These are phyloP conservation scores for Lophotriccus pileatus DNA, from an alignment of 2,797 vertebrate genomes.

Conservation along the genomic window DNA sequence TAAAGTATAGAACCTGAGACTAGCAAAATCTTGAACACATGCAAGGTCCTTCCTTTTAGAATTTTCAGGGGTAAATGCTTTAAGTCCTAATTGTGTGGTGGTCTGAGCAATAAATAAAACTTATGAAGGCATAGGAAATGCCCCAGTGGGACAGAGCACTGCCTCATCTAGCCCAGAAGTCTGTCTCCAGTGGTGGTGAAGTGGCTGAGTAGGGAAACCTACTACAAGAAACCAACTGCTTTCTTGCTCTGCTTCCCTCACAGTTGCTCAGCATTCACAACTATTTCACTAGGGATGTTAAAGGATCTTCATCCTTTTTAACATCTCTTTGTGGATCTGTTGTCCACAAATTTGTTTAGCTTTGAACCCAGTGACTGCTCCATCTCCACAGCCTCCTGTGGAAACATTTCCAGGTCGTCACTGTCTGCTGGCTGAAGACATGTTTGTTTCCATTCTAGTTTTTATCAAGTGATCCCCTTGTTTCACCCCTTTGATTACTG, in stretches of 20 bases:
- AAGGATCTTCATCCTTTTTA: not conserved
- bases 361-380: not conserved
- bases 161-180: not conserved
- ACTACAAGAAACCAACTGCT: not conserved
- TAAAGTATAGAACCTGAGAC: not conserved
- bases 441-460: not conserved
- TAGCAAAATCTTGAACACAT: not conserved
- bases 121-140: not conserved
- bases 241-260: not conserved
- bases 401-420: not conserved
- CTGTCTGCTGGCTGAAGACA: not conserved
- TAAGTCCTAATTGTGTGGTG: not conserved
- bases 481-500: not conserved
- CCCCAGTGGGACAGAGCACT: not conserved
- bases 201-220: not conserved
- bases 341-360: not conserved
- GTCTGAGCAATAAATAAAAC: not conserved
- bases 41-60: not conserved
- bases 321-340: not conserved
- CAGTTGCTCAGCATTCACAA: not conserved
- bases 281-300: not conserved
- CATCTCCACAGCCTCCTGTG: not conserved
- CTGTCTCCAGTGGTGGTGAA: not conserved
- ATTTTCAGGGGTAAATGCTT: not conserved
- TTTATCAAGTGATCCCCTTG: not conserved